Evolutionary conservation across 2,113 vertebrate genomes (phyloP).

Genomic region (Serinus canaria): DNA sequence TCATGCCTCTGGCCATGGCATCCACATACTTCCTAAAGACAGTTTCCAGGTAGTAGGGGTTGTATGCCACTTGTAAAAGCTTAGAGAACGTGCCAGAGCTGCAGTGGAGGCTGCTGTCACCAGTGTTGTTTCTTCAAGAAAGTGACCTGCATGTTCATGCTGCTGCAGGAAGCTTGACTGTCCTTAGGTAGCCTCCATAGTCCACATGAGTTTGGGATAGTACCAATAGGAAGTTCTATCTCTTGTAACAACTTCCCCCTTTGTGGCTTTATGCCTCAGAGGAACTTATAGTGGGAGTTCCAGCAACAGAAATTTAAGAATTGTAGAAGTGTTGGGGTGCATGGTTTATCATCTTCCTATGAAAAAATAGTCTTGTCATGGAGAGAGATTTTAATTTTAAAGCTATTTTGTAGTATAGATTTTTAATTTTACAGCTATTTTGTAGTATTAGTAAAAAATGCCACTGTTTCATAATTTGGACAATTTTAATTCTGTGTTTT

Average conservation of each 20-base stretch:
- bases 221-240: neutral
- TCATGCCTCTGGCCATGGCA: neutral
- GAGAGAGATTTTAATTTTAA: neutral
- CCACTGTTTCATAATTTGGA: neutral
- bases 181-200: neutral
- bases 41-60: neutral
- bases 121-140: neutral
- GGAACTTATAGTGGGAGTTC: neutral
- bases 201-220: neutral
- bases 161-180: fast-evolving
- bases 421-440: neutral
- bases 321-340: neutral
- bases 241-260: neutral
- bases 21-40: neutral
- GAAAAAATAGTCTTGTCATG: neutral
- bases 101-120: neutral
- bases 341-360: neutral
- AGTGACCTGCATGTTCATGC: neutral
- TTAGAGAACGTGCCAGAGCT: neutral
- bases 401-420: neutral
- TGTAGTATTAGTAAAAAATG: neutral
- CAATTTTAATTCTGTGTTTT: neutral
- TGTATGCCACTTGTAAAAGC: neutral
- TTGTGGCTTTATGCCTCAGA: neutral
- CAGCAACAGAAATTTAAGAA: neutral